Conservation (phyloP, 1,140 invertebrate species). For the Mamestra configurata region DNA sequence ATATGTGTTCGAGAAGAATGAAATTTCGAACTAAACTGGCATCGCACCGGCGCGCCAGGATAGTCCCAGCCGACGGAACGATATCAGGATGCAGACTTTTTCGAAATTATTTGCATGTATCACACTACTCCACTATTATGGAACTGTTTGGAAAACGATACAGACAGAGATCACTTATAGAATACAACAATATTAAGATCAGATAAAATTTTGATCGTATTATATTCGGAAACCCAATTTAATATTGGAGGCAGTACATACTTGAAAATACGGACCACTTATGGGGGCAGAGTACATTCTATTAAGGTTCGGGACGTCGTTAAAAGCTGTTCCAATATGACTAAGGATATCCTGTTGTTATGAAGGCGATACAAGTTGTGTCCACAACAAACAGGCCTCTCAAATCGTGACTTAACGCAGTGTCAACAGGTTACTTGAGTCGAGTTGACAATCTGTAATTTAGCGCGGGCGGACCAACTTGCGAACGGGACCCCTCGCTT, state of each 20-base stretch:
- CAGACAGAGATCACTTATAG: neutral
- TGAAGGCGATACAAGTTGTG: conserved; percentile 45
- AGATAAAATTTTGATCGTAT: conserved; percentile 20
- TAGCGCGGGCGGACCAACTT: conserved; percentile 76
- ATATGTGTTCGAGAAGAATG: conserved; percentile 85
- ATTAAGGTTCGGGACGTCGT: conserved; percentile 11
- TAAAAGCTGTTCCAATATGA: conserved; percentile 34
- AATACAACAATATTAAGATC: conserved; percentile 12
- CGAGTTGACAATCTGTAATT: conserved; percentile 84
- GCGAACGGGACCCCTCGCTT: conserved; percentile 74
- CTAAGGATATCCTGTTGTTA: conserved; percentile 39
- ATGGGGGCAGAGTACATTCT: neutral
- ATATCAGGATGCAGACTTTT: conserved; percentile 69
- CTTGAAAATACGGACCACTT: conserved; percentile 9
- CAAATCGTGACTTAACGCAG: conserved; percentile 63
- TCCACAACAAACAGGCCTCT: conserved; percentile 62
- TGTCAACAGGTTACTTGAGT: conserved; percentile 86
- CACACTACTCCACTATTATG: conserved; percentile 48
- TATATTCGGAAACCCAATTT: conserved; percentile 11
- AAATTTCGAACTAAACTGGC: conserved; percentile 83
- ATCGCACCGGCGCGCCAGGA: conserved; percentile 61
- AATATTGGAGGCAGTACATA: conserved; percentile 1
- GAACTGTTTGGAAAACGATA: conserved; percentile 35
- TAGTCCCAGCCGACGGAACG: conserved; percentile 68
- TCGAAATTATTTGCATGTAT: conserved; percentile 71